These are phyloP conservation scores for Sylvicola fuscatus DNA, from an alignment of 2,888 invertebrate genomes.

Conservation along the genomic window DNA sequence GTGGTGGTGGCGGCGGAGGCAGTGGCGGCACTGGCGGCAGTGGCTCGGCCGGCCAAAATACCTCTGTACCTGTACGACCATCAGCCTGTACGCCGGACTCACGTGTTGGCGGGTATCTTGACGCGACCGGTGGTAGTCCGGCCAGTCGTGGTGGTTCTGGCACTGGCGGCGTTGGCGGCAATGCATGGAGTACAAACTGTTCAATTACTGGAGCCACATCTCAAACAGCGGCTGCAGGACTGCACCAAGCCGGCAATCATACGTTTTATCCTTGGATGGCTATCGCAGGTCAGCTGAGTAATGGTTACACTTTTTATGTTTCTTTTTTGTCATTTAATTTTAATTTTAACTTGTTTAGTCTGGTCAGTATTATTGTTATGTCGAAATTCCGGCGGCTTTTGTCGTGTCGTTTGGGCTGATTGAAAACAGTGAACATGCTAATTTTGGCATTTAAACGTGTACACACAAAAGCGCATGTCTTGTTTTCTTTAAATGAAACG, in stretches of 20 bases:
- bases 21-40: constrained; percentile 25
- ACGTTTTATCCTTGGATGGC: constrained; percentile 98
- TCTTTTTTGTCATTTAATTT: neutral
- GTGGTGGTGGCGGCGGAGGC: constrained; percentile 32
- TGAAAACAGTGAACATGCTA: too few relatives aligned
- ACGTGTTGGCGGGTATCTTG: constrained; percentile 46
- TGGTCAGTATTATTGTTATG: too few relatives aligned
- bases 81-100: constrained; percentile 82
- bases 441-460: too few relatives aligned
- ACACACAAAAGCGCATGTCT: too few relatives aligned
- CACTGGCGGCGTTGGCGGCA: constrained; percentile 34
- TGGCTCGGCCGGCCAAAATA: constrained; percentile 16
- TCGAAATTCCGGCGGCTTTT: too few relatives aligned
- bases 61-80: constrained; percentile 45
- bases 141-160: constrained; percentile 47
- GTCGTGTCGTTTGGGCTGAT: too few relatives aligned
- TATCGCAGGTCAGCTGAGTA: constrained; percentile 70
- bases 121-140: constrained; percentile 54
- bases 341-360: neutral
- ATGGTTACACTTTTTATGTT: neutral
- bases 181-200: constrained; percentile 66
- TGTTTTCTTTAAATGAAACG: too few relatives aligned
- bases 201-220: constrained; percentile 57
- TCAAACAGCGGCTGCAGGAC: constrained; percentile 61
- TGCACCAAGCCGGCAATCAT: constrained; percentile 78